Base-by-base conservation (phyloP, 2,113 vertebrate genomes). In the Apodemus sylvaticus region DNA sequence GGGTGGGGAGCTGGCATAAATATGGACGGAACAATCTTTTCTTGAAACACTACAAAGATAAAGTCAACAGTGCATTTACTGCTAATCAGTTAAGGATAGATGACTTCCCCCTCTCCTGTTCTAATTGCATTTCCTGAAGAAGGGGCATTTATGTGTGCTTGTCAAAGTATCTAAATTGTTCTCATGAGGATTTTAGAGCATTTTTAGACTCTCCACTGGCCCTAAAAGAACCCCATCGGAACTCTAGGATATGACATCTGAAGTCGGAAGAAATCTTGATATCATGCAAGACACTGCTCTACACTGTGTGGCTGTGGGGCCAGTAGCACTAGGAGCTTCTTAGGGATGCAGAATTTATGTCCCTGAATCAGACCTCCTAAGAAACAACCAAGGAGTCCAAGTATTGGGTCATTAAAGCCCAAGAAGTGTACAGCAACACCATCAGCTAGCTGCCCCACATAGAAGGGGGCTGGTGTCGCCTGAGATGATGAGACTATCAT, bases 1-100 rank as follows among this genome's bases (percentile, higher is more conserved):
- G n/a, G n/a, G 83, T n/a, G 51, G 81, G 24, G 58, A 45, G 10
- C 79, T 45, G 68, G 48, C n/a, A 58, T 36, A 13, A 93, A 83
- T 68, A 64, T 51, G 39, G 86, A 45, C 39, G 81, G 77, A 77
- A 73, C 81, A 62, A 83, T 85, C 89, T 94, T 96, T 87, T 94
- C 60, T 92, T 45, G 39, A 95, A 68, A 42, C 31, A 74, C 66
- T 14, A 76, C 76, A 93, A 83, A 88, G 85, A 53, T 58, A 9
- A 26, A 2, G 89, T 62, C 55, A 92, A 48, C 17, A 36, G 42
- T 36, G 92, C 14, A 62, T 66, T 91, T 89, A n/a, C 55, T 91
- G 42, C n/a, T 89, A 51, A 26, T 94, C 45, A 83, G 53, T 78
- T 96, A 71, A 90, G 7, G 24, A 74, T 78, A 68, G 60, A 8